These are phyloP conservation scores for Desoria tigrina DNA, from an alignment of 2,888 invertebrate genomes.

Conservation along the genomic window DNA sequence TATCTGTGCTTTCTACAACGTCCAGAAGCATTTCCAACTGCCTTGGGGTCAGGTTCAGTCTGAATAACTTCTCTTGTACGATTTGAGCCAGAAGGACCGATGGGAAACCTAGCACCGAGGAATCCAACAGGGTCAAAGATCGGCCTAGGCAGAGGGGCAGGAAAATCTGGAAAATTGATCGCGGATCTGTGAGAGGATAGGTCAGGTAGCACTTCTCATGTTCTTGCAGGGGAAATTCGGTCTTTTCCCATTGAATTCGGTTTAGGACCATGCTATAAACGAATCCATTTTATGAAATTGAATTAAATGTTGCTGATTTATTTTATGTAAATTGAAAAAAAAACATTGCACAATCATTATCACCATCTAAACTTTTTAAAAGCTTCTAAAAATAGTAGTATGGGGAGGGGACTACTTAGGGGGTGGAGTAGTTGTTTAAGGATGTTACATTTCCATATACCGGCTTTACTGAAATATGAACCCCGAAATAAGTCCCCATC, in stretches of 20 bases:
- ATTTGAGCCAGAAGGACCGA: slow-evolving; percentile 2
- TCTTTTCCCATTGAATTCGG: slow-evolving; percentile 29
- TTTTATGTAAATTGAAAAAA: no score
- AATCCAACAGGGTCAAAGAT: background rate
- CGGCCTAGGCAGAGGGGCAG: background rate
- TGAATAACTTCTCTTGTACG: no score
- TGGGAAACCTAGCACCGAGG: background rate
- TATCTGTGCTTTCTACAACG: background rate
- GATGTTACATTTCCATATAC: no score
- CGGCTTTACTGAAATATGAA: no score
- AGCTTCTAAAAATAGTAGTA: no score
- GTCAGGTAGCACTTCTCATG: slow-evolving; percentile 30
- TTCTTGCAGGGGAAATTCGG: slow-evolving; percentile 26
- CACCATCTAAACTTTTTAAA: no score
- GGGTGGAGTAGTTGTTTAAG: no score
- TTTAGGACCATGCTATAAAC: slow-evolving; percentile 24
- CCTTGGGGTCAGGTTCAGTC: background rate
- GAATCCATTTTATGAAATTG: slow-evolving; percentile 12
- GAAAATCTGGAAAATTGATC: slow-evolving; percentile 31
- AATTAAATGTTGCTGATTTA: slow-evolving; percentile 2
- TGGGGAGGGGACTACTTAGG: no score
- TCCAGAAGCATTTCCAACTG: slow-evolving; percentile 7
- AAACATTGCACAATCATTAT: no score
- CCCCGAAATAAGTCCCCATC: no score
- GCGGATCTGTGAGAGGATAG: slow-evolving; percentile 29